Conservation (phyloP, 2,797 vertebrate species). For the Myotis vivesi region DNA sequence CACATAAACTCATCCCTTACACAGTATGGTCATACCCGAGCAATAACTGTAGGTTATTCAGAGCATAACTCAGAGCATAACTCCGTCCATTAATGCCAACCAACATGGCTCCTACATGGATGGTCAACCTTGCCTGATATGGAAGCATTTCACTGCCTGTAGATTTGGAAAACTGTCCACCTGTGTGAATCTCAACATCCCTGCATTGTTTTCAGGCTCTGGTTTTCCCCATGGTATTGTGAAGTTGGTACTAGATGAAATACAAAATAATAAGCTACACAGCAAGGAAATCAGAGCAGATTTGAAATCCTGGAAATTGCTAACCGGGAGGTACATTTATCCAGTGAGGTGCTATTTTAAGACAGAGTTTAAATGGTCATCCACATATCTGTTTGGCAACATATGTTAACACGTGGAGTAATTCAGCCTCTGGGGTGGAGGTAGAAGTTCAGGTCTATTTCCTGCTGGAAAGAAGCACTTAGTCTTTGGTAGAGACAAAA, state of each 20-base stretch:
- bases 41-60: neutral
- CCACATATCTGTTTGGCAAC: neutral
- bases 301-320: neutral
- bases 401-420: neutral
- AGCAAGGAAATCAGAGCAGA: neutral
- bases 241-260: neutral
- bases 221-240: neutral
- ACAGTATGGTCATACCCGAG: rapidly evolving
- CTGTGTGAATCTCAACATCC: neutral
- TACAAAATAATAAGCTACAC: neutral
- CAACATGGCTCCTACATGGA: neutral
- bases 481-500: conserved; percentile 59
- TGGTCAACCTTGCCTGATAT: neutral
- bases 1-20: neutral
- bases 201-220: neutral
- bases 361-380: conserved; percentile 13
- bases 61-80: neutral
- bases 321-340: neutral
- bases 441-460: conserved; percentile 1
- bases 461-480: conserved; percentile 48
- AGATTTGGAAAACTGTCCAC: neutral
- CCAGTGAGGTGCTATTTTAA: neutral
- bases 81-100: neutral
- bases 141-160: neutral
- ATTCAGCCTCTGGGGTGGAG: neutral